Conservation (phyloP, 1,140 invertebrate genomes). For the Mercenaria mercenaria region DNA sequence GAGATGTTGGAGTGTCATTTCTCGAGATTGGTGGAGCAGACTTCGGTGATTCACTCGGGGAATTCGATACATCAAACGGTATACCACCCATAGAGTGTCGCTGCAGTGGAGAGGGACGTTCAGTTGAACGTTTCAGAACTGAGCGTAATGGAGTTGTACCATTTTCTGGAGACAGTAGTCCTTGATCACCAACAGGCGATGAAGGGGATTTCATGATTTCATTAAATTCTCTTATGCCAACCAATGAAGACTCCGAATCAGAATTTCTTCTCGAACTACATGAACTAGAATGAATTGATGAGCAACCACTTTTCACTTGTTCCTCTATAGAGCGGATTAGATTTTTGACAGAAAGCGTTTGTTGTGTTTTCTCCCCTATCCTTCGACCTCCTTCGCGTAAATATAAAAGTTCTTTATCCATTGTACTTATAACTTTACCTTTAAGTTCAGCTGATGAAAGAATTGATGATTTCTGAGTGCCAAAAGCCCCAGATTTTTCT, state of each 20-base stretch:
- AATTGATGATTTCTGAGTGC: constrained; percentile 69
- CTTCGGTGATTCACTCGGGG: constrained; percentile 68
- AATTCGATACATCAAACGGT: constrained; percentile 64
- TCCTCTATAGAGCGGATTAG: constrained; percentile 95
- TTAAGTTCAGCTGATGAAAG: constrained; percentile 78
- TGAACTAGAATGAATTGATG: constrained; percentile 81
- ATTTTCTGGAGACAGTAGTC: constrained; percentile 73
- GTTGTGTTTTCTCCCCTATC: constrained; percentile 85
- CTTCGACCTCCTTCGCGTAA: constrained; percentile 72
- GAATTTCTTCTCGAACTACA: constrained; percentile 81
- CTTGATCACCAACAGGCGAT: constrained; percentile 74
- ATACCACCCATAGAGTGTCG: constrained; percentile 71
- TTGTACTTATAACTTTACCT: constrained; percentile 80
- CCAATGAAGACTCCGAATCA: constrained; percentile 68
- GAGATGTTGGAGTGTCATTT: constrained; percentile 69
- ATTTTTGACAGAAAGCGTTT: constrained; percentile 93
- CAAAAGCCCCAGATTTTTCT: constrained; percentile 61
- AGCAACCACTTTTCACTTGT: constrained; percentile 89
- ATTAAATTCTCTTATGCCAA: constrained; percentile 71
- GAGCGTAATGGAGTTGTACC: constrained; percentile 71
- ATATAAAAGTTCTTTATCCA: constrained; percentile 80
- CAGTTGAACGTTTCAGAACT: constrained; percentile 71
- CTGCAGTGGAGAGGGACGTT: constrained; percentile 75
- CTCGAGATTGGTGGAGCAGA: constrained; percentile 72
- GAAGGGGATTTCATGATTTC: constrained; percentile 77